A percentile compares a stretch with the other conserved stretches of the same genome.
Evolutionary conservation across 2,888 invertebrate species (phyloP).

Genomic region (Polia nebulosa): DNA sequence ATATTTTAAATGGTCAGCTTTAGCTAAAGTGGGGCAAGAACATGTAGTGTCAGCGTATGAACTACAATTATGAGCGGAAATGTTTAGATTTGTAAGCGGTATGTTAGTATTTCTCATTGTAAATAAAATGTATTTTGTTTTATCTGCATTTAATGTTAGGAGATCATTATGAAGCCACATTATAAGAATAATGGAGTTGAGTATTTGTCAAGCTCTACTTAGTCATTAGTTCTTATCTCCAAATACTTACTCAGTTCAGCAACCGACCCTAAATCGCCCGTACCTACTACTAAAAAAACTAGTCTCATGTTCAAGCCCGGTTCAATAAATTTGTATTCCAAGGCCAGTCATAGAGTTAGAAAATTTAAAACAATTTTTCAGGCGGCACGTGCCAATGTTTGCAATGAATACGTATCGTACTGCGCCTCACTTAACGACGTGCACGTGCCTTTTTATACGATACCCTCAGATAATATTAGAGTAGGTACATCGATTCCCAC

Average conservation of each 20-base stretch:
- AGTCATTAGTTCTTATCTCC: background rate
- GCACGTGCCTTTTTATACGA: constrained; percentile 69
- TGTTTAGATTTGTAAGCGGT: too few species aligned
- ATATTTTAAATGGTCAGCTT: too few species aligned
- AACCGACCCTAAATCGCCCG: background rate
- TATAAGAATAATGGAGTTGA: too few species aligned
- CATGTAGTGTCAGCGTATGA: too few species aligned
- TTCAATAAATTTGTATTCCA: constrained; percentile 66
- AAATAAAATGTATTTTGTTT: too few species aligned
- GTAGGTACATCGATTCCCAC: constrained; percentile 41
- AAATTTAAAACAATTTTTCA: constrained; percentile 81
- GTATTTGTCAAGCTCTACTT: too few species aligned
- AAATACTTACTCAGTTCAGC: background rate
- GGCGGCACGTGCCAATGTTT: constrained; percentile 77
- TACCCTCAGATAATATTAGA: constrained; percentile 47
- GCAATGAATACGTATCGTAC: constrained; percentile 69
- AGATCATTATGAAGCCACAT: too few species aligned
- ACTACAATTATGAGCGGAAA: too few species aligned
- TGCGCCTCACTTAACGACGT: constrained; percentile 66
- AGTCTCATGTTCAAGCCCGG: constrained; percentile 57
- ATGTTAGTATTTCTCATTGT: too few species aligned
- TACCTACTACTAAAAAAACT: constrained; percentile 16
- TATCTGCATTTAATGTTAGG: too few species aligned
- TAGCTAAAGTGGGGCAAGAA: too few species aligned
- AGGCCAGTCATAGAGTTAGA: constrained; percentile 49